Conservation (phyloP, 2,113 vertebrate species). For the Dermatemys mawii region DNA sequence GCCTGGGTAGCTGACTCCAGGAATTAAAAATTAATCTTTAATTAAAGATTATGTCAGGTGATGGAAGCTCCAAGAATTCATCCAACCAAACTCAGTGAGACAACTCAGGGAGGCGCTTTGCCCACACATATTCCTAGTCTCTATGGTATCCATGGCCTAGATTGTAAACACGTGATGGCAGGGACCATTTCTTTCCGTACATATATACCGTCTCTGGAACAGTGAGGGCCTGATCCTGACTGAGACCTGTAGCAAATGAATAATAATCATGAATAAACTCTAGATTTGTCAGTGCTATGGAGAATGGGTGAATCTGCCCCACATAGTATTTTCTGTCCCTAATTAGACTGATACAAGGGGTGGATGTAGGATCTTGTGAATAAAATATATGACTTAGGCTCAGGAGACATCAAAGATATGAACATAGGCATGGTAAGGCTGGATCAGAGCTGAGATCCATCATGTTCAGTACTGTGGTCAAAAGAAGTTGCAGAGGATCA, state of each 20-base stretch:
- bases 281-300: background rate
- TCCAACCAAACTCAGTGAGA: too few species aligned
- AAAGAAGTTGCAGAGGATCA: background rate
- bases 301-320: background rate
- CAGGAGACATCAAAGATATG: background rate
- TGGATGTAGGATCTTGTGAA: background rate
- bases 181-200: background rate
- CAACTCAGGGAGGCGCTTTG: background rate
- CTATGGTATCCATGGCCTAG: background rate
- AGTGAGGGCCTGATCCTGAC: rapidly evolving
- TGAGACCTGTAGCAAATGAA: background rate
- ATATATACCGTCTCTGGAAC: background rate
- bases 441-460: background rate
- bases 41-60: too few species aligned
- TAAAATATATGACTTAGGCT: background rate
- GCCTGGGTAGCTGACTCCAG: background rate
- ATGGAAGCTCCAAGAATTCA: too few species aligned
- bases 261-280: background rate
- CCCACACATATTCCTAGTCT: background rate
- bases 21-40: too few species aligned
- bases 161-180: rapidly evolving
- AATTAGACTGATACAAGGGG: background rate
- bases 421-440: background rate
- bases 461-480: rapidly evolving
- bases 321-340: rapidly evolving